A percentile compares a stretch with the other conserved stretches of the same genome.
Evolutionary conservation across 2,113 vertebrate species (phyloP).

Genomic region (Gopherus flavomarginatus): DNA sequence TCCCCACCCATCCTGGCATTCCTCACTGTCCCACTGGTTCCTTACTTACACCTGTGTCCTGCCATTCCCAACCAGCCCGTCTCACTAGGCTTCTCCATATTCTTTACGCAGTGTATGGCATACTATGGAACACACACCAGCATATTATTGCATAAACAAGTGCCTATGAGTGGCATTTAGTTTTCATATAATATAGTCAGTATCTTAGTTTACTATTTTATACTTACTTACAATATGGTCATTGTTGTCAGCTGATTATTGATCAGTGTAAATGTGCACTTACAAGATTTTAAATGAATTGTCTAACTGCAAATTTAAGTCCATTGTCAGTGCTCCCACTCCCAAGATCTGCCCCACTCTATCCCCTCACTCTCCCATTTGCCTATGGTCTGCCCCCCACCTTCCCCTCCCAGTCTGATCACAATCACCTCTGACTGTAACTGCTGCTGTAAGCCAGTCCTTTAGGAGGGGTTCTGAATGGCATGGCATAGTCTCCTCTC

Average conservation of each 20-base stretch:
- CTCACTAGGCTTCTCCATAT: not conserved
- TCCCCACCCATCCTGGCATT: not conserved
- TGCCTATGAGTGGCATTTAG: not conserved
- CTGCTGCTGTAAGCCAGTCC: accelerated
- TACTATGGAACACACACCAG: not conserved
- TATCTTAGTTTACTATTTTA: not conserved
- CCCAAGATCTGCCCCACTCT: not conserved
- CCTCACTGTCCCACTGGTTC: not conserved
- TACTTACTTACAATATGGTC: not conserved
- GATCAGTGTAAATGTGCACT: accelerated
- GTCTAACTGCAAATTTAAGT: accelerated
- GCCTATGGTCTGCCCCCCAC: not conserved
- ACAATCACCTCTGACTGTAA: not conserved
- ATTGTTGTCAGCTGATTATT: not conserved
- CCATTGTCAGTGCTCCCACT: not conserved
- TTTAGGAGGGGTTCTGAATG: not conserved
- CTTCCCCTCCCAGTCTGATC: not conserved
- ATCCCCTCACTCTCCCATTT: not conserved
- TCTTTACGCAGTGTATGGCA: not conserved
- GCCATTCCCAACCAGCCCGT: not conserved
- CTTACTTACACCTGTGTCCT: too few species aligned
- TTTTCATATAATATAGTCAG: not conserved
- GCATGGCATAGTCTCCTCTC: not conserved
- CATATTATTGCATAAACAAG: not conserved
- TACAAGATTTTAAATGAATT: too few species aligned